Evolutionary conservation across 2,113 vertebrate genomes (phyloP), one percentile per base, ranked within the genome.

Genomic region (Gallinago undulata): DNA sequence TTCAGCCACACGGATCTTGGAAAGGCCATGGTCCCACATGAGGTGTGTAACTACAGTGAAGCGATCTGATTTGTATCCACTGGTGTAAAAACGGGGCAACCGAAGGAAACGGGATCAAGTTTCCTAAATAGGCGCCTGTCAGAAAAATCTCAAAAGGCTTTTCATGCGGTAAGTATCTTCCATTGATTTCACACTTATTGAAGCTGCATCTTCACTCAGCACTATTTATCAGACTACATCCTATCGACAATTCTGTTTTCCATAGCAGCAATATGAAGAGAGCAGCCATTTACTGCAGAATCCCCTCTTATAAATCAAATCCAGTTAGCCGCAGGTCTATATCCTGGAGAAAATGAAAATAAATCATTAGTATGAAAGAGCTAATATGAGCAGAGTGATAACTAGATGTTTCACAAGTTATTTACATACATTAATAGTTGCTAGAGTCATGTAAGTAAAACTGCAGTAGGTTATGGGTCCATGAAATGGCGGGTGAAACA

Each of bases 301-400:
- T 97, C 95, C 95, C 96, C 94, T 96, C 96, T 97, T 97, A 98
- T 97, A 98, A 98, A 98, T 99, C 98, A 98, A 97, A 97, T 97
- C 98, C 97, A 97, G 97, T 98, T 98, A 98, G 97, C 97, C 85
- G 97, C 84, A 91, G 97, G 97, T 98, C 98, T 98, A 98, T 98
- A 97, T 97, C 98, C 98, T 99, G 98, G 96, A 98, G 97, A 98
- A 98, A 98, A 98, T 96, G 97, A 98, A 98, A 98, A 98, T 97
- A 98, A 98, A 98, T 98, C 97, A 98, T 99, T 98, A 99, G 96
- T 95, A 95, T 76, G 92, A 97, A 97, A 90, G 91, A 97, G 81
- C 93, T 95, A 95, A 97, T 96, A 97, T 96, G 97, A 97, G 88
- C 90, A 97, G 77, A 98, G 94, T 86, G 93, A 96, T 97, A 97